A percentile compares a stretch with the other conserved stretches of the same genome.
These are phyloP conservation scores for Bungarus multicinctus DNA, from an alignment of 2,113 vertebrate species.

Conservation along the genomic window DNA sequence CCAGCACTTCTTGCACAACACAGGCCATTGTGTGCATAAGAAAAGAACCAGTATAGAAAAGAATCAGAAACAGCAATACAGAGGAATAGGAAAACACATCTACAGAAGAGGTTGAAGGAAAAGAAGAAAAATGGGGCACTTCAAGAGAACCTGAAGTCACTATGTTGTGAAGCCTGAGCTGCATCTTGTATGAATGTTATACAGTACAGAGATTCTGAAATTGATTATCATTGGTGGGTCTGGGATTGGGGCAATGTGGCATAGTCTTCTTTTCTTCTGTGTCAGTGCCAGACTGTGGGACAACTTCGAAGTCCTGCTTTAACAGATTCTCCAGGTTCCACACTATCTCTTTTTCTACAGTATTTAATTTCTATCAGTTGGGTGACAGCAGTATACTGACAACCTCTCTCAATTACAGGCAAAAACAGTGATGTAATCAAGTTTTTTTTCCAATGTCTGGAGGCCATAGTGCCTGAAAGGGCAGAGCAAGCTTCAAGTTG, in stretches of 20 bases:
- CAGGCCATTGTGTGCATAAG: neutral
- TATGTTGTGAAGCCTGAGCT: neutral
- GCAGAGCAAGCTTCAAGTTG: neutral
- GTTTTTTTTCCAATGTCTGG: neutral
- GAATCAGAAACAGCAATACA: neutral
- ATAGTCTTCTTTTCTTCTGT: neutral
- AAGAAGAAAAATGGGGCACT: neutral
- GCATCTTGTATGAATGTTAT: neutral
- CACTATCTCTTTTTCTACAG: neutral
- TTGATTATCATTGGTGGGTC: neutral
- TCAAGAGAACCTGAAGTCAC: neutral
- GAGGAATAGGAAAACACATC: neutral
- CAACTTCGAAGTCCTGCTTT: neutral
- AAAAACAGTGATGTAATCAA: neutral
- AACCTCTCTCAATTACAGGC: neutral
- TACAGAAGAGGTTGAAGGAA: neutral
- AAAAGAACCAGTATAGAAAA: neutral
- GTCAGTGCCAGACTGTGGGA: neutral
- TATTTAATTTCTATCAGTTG: neutral
- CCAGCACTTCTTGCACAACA: neutral
- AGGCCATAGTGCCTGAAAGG: neutral
- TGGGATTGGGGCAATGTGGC: neutral
- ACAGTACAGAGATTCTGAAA: neutral
- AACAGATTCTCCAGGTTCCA: neutral
- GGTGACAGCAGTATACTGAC: neutral